These are phyloP conservation scores for Peromyscus eremicus DNA, from an alignment of 2,797 vertebrate genomes.

Conservation along the genomic window DNA sequence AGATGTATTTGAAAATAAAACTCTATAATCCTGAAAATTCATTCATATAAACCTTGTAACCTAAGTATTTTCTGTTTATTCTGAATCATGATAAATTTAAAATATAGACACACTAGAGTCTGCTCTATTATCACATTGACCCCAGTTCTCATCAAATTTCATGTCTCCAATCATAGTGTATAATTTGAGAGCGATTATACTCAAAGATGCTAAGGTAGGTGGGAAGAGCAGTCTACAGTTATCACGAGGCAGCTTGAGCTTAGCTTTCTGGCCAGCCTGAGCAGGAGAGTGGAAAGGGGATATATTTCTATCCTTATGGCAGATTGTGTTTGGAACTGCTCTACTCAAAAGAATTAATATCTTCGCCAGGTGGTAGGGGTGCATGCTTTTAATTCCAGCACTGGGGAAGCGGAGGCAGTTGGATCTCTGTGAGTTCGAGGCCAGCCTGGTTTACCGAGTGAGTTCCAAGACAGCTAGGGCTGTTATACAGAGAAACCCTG, in stretches of 20 bases:
- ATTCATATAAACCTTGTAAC: neutral
- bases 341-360: neutral
- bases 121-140: neutral
- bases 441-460: no score
- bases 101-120: neutral
- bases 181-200: neutral
- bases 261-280: neutral
- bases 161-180: neutral
- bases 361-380: neutral
- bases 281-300: neutral
- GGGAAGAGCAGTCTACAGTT: neutral
- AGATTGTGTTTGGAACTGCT: neutral
- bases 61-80: slow-evolving; percentile 14
- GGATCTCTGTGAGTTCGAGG: no score
- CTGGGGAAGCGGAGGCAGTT: no score
- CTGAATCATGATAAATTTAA: slow-evolving; percentile 36
- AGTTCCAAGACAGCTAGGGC: no score
- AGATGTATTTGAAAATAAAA: slow-evolving; percentile 44
- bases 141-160: neutral
- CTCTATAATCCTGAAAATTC: slow-evolving; percentile 9
- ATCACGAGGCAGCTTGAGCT: slow-evolving; percentile 1
- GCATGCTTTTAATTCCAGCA: no score
- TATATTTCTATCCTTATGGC: neutral
- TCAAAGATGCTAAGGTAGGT: neutral
- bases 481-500: no score